Percentiles rank a stretch among this genome's conserved stretches.
Evolutionary conservation across 1,140 invertebrate genomes (phyloP).

Genomic region (Drosophila asahinai): DNA sequence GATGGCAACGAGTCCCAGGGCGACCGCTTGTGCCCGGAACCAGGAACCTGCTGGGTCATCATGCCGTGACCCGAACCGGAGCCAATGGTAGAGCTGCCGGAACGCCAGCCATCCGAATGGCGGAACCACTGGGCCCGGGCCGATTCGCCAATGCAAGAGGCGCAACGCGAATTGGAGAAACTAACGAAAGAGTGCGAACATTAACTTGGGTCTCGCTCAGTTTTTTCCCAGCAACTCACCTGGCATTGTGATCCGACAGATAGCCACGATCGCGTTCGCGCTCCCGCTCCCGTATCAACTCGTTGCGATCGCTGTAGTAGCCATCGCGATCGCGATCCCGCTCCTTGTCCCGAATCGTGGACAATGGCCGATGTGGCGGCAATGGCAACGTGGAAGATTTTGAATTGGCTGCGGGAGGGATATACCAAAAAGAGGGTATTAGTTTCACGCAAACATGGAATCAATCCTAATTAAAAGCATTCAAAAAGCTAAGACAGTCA

Average conservation of each 20-base stretch:
- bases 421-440: not conserved
- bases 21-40: slow-evolving; percentile 88
- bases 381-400: slow-evolving; percentile 92
- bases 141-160: slow-evolving; percentile 93
- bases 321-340: slow-evolving; percentile 88
- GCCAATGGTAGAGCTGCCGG: slow-evolving; percentile 90
- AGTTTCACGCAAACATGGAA: not conserved
- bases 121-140: slow-evolving; percentile 94
- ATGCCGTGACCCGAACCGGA: slow-evolving; percentile 86
- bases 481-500: slow-evolving; percentile 37
- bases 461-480: slow-evolving; percentile 24
- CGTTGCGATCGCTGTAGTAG: slow-evolving; percentile 94
- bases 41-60: slow-evolving; percentile 78
- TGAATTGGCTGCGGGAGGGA: slow-evolving; percentile 84
- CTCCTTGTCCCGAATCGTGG: slow-evolving; percentile 76
- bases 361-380: slow-evolving; percentile 87
- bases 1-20: slow-evolving; percentile 94
- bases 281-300: slow-evolving; percentile 89
- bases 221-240: slow-evolving; percentile 85
- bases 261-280: slow-evolving; percentile 92
- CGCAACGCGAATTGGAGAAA: slow-evolving; percentile 89
- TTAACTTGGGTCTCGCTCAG: not conserved
- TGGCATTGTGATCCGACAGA: slow-evolving; percentile 93
- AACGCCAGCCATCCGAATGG: slow-evolving; percentile 94
- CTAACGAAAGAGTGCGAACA: slow-evolving; percentile 56